phyloP scores from a whole-genome alignment of 2,888 invertebrate species.

The Parnassius mnemosyne region DNA sequence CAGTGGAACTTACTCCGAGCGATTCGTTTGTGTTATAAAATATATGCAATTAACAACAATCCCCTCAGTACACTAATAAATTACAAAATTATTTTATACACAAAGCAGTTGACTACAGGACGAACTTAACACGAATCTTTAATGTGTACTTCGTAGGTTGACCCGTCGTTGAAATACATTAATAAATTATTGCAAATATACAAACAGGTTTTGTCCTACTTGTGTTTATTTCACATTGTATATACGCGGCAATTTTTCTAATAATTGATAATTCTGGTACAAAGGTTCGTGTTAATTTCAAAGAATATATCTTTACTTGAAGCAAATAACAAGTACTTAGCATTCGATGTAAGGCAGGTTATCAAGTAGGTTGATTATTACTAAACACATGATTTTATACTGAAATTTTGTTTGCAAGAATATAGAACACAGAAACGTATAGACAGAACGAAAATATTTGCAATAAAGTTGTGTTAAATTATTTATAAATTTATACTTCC shows the following conservation, averaged over 20 bases:
- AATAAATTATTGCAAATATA: too few relatives aligned
- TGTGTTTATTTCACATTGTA: too few relatives aligned
- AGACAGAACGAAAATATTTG: too few relatives aligned
- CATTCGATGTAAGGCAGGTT: slow-evolving; percentile 10
- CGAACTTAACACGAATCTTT: slow-evolving; percentile 25
- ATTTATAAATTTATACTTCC: background rate
- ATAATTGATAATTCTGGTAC: background rate
- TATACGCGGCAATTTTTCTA: too few relatives aligned
- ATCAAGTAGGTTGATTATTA: slow-evolving; percentile 9
- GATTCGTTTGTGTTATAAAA: slow-evolving; percentile 64
- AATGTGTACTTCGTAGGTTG: background rate
- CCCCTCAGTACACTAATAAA: slow-evolving; percentile 54
- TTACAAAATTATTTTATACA: slow-evolving; percentile 51
- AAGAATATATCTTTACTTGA: slow-evolving; percentile 13
- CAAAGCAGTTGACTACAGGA: slow-evolving; percentile 35
- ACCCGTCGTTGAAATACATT: too few relatives aligned
- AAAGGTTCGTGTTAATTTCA: slow-evolving; percentile 26
- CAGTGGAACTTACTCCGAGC: slow-evolving; percentile 59
- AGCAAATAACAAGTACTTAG: slow-evolving; percentile 11
- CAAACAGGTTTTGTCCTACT: too few relatives aligned
- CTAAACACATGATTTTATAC: slow-evolving; percentile 20
- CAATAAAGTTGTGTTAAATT: too few relatives aligned
- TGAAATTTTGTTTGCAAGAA: background rate
- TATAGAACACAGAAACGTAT: too few relatives aligned
- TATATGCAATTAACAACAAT: slow-evolving; percentile 74